Evolutionary conservation across 2,888 invertebrate species (phyloP).

Genomic region (Scaptomyza polygonia): DNA sequence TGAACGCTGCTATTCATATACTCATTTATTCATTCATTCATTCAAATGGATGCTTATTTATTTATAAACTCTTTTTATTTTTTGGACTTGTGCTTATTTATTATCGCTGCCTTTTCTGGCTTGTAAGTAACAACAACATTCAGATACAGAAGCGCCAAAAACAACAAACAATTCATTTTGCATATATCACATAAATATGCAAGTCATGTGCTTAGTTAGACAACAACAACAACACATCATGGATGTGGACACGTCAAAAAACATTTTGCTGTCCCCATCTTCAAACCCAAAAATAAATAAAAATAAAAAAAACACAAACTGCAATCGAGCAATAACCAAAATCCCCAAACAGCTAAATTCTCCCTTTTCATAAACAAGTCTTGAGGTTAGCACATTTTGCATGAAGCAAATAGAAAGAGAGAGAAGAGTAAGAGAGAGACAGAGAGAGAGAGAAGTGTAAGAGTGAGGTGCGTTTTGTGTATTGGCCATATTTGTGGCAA

Average conservation of each 20-base stretch:
- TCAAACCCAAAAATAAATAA: neutral
- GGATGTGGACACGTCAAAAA: constrained; percentile 33
- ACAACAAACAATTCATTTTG: constrained; percentile 66
- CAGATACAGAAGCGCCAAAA: constrained; percentile 10
- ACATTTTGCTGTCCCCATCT: constrained; percentile 8
- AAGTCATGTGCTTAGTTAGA: constrained; percentile 72
- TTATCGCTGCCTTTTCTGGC: constrained; percentile 43
- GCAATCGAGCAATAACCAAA: constrained; percentile 42
- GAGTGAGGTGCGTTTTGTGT: constrained; percentile 7
- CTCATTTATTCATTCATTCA: constrained; percentile 13
- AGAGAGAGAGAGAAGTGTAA: too few relatives aligned
- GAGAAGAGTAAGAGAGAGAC: constrained; percentile 8
- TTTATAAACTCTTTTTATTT: constrained; percentile 55
- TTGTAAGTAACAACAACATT: constrained; percentile 20
- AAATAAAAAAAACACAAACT: constrained; percentile 15
- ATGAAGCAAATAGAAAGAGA: constrained; percentile 25
- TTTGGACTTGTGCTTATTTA: constrained; percentile 42
- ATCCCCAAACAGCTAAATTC: constrained; percentile 18
- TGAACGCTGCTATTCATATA: constrained; percentile 5
- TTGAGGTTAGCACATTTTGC: constrained; percentile 35
- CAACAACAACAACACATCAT: constrained; percentile 27
- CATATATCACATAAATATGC: constrained; percentile 71
- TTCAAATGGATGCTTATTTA: constrained; percentile 57
- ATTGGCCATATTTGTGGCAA: constrained; percentile 48
- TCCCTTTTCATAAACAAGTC: constrained; percentile 21